Conservation (phyloP, 2,888 invertebrate species). For the Caenorhabditis sp. region DNA sequence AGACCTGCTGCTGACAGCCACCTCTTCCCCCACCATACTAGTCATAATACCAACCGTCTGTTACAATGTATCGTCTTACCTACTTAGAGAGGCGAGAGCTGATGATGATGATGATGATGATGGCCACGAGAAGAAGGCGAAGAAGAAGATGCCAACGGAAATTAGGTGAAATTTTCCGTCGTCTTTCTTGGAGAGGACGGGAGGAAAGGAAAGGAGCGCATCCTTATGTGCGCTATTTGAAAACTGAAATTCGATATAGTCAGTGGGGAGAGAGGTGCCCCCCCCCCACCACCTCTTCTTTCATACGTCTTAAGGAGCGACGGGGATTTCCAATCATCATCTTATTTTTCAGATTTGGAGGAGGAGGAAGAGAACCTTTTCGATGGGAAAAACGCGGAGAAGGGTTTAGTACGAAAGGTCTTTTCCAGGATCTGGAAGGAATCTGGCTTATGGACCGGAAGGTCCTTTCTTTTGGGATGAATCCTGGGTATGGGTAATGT, state of each 20-base stretch:
- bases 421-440: too few species aligned
- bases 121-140: neutral
- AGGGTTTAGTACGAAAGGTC: neutral
- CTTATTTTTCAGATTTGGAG: slow-evolving; percentile 51
- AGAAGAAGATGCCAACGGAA: slow-evolving; percentile 42
- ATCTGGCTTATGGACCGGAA: too few species aligned
- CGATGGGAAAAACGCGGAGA: slow-evolving; percentile 1
- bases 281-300: slow-evolving; percentile 58
- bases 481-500: too few species aligned
- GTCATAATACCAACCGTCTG: slow-evolving; percentile 67
- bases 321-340: slow-evolving; percentile 63
- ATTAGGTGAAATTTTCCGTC: slow-evolving; percentile 68
- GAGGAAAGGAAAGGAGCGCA: slow-evolving; percentile 20
- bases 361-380: slow-evolving; percentile 10
- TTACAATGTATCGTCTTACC: slow-evolving; percentile 65
- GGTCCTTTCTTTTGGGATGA: too few species aligned
- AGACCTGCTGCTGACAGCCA: slow-evolving; percentile 65
- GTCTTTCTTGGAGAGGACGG: slow-evolving; percentile 8
- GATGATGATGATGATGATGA: slow-evolving; percentile 4
- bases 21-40: neutral
- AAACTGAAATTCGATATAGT: slow-evolving; percentile 65
- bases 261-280: neutral
- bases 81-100: slow-evolving; percentile 40
- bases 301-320: slow-evolving; percentile 3
- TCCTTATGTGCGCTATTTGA: slow-evolving; percentile 30